phyloP scores from a whole-genome alignment of 2,113 vertebrate species.

The Riparia riparia region DNA sequence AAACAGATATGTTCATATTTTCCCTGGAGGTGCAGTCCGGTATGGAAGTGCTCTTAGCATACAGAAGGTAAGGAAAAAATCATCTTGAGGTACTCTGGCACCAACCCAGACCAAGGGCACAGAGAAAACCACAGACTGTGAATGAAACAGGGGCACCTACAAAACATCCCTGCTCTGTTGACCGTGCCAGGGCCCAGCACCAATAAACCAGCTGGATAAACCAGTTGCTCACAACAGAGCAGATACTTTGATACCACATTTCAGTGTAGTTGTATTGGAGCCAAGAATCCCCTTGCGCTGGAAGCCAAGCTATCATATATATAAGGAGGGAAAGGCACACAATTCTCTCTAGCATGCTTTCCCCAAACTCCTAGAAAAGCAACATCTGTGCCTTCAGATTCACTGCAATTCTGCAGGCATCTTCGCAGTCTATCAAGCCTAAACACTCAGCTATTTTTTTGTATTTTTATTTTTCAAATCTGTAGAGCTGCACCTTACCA shows the following conservation, averaged over 20 bases:
- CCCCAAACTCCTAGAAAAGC: neutral
- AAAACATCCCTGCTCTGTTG: neutral
- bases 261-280: neutral
- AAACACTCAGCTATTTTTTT: neutral
- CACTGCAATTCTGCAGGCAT: neutral
- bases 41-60: neutral
- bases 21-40: neutral
- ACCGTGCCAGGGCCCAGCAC: neutral
- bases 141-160: neutral
- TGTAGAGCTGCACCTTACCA: neutral
- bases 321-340: neutral
- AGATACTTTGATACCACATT: neutral
- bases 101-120: accelerated
- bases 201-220: neutral
- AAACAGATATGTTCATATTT: neutral
- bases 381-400: neutral
- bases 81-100: neutral
- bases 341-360: accelerated
- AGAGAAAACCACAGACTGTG: neutral
- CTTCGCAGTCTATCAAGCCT: neutral
- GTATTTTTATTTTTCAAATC: neutral
- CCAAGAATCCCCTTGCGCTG: neutral
- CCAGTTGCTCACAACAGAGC: neutral
- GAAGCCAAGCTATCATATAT: neutral
- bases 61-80: neutral